phyloP scores from a whole-genome alignment of 1,140 invertebrate genomes.

The Theocolax elegans region DNA sequence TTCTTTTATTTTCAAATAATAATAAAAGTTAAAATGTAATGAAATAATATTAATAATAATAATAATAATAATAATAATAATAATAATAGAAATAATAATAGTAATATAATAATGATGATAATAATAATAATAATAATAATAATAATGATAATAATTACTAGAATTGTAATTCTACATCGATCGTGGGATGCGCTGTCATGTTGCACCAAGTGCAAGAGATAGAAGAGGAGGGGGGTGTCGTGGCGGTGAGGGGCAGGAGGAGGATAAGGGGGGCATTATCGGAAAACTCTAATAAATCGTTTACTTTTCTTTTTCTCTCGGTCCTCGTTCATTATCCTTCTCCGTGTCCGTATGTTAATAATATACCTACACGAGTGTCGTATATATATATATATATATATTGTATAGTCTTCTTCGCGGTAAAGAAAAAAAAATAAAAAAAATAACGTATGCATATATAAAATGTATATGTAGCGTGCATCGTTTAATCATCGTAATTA shows the following conservation, averaged over 20 bases:
- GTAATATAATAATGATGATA: too few species aligned
- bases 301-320: constrained; percentile 18
- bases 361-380: constrained; percentile 19
- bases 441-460: too few species aligned
- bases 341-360: too few species aligned
- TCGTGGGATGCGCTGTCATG: constrained; percentile 41
- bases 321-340: too few species aligned
- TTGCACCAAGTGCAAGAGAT: constrained; percentile 51
- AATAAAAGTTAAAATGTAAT: constrained; percentile 64
- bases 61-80: constrained; percentile 56
- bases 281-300: constrained; percentile 41
- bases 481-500: too few species aligned
- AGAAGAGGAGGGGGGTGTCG: not conserved
- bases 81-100: constrained; percentile 50
- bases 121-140: constrained; percentile 48
- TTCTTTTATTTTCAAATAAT: constrained; percentile 65
- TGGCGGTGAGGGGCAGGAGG: too few species aligned
- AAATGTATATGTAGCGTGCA: too few species aligned
- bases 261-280: constrained; percentile 25
- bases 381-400: too few species aligned
- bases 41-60: constrained; percentile 62
- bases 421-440: too few species aligned
- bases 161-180: constrained; percentile 46
- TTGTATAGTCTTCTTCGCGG: too few species aligned
- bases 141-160: constrained; percentile 49